Conservation (phyloP, 2,113 vertebrate genomes). For the Neodon shergylaensis region DNA sequence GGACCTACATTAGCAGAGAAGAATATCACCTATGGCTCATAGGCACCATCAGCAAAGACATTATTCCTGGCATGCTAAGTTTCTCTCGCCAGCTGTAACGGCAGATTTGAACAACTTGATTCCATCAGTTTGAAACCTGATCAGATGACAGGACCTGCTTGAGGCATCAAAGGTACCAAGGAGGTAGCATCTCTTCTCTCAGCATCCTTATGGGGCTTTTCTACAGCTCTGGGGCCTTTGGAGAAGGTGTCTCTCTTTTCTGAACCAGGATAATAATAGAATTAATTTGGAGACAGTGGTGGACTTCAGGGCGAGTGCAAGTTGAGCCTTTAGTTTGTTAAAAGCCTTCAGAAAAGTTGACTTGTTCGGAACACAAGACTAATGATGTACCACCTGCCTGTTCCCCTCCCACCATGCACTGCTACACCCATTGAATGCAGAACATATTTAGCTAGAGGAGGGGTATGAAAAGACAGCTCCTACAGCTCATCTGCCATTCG, state of each 20-base stretch:
- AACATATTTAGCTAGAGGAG: not conserved
- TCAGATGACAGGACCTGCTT: slow-evolving; percentile 10
- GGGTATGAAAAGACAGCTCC: not conserved
- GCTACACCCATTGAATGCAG: not conserved
- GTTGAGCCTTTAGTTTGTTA: not conserved
- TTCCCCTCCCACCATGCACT: not conserved
- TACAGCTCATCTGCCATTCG: not conserved
- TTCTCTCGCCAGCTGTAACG: not conserved
- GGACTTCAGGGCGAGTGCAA: not conserved
- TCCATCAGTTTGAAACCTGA: slow-evolving; percentile 45
- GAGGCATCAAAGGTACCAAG: not conserved
- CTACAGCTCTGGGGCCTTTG: not conserved
- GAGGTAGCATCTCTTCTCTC: not conserved
- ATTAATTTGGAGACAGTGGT: not conserved
- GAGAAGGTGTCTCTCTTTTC: not conserved
- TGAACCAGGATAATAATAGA: not conserved
- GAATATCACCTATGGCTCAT: not conserved
- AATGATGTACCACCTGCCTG: not conserved
- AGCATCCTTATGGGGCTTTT: not conserved
- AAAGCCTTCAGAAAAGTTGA: slow-evolving; percentile 41
- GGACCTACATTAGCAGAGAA: not conserved
- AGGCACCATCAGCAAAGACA: not conserved
- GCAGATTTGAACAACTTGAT: not conserved
- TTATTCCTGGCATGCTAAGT: not conserved
- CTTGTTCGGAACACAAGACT: slow-evolving; percentile 19